A percentile compares a stretch with the other conserved stretches of the same genome.
Evolutionary conservation across 2,113 vertebrate species (phyloP).

Genomic region (Cyrtonyx montezumae): DNA sequence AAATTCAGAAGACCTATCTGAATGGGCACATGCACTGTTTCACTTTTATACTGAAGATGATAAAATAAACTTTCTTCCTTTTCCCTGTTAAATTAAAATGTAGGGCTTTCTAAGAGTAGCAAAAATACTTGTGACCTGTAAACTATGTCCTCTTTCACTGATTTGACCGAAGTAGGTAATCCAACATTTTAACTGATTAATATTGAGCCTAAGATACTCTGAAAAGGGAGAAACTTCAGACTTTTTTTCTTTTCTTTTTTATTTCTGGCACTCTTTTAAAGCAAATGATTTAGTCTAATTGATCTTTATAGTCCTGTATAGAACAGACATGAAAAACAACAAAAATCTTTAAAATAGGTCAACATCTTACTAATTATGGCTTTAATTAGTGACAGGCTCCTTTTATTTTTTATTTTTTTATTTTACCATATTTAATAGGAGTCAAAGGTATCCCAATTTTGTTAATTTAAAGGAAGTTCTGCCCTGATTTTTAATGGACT

Average conservation of each 20-base stretch:
- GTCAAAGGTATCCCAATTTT: neutral
- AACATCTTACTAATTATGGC: neutral
- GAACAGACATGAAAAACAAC: neutral
- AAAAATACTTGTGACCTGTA: neutral
- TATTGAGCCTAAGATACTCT: neutral
- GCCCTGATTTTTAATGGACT: neutral
- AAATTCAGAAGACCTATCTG: neutral
- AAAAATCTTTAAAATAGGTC: constrained; percentile 30
- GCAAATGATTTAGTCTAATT: neutral
- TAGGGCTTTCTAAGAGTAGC: neutral
- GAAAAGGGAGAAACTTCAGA: neutral
- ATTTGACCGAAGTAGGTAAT: neutral
- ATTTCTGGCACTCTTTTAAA: neutral
- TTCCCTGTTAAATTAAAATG: neutral
- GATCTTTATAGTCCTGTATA: neutral
- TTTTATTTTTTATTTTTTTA: neutral
- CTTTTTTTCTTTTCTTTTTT: neutral
- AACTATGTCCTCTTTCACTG: fast-evolving
- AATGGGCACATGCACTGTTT: neutral
- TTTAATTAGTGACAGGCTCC: constrained; percentile 13
- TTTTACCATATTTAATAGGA: neutral
- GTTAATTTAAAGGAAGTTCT: neutral
- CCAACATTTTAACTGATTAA: neutral
- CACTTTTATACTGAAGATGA: neutral
- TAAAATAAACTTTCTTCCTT: neutral